phyloP scores from a whole-genome alignment of 2,113 vertebrate genomes.

The Eleginops maclovinus region DNA sequence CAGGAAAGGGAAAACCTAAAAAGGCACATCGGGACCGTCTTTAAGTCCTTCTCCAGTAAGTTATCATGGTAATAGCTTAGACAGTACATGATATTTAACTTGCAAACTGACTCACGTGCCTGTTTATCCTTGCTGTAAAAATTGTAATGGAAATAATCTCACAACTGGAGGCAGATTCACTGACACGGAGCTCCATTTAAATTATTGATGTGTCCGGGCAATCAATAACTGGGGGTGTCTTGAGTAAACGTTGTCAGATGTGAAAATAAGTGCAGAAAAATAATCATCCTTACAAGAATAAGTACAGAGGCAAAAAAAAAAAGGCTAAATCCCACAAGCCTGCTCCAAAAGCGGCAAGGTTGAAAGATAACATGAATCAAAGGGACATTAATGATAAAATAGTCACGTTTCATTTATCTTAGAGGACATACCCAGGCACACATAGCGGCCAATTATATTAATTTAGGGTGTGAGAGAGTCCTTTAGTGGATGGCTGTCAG shows the following conservation, averaged over 20 bases:
- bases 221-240: conserved; percentile 17
- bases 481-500: neutral
- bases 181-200: neutral
- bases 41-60: too few species aligned
- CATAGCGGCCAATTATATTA: neutral
- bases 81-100: neutral
- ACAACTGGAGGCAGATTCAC: neutral
- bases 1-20: too few species aligned
- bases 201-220: conserved; percentile 11
- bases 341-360: conserved; percentile 6
- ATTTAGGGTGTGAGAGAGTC: conserved; percentile 1
- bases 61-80: neutral
- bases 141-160: neutral
- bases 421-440: neutral
- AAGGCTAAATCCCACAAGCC: neutral
- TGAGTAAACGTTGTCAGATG: neutral
- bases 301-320: neutral
- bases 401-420: neutral
- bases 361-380: neutral
- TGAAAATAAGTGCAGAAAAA: neutral
- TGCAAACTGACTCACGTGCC: neutral
- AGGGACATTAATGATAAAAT: neutral
- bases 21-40: too few species aligned
- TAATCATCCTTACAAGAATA: conserved; percentile 11
- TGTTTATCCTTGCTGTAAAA: neutral